Base-by-base conservation (phyloP, 2,797 vertebrate species). In the Tamandua tetradactyla region DNA sequence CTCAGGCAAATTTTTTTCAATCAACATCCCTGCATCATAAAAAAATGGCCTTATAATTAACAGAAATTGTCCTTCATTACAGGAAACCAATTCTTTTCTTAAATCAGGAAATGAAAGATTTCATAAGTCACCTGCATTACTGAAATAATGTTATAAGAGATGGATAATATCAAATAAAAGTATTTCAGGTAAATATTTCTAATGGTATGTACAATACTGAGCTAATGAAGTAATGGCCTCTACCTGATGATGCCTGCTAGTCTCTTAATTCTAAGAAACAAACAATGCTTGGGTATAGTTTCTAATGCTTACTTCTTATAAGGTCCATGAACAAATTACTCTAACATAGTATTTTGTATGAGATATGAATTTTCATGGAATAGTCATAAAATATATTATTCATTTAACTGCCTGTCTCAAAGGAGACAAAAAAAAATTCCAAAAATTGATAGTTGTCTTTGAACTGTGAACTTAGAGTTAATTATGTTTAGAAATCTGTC, bases 1-100 rank as follows among this genome's bases (percentile, higher is more conserved):
- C 37, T 55, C 5, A 3, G n/a, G 27, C 11, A 25, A 91, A 49
- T 91, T 92, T 32, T 30, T 87, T 91, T 37, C 32, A 90, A 66
- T 81, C 23, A 74, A 64, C 6, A 87, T 76, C n/a, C 2, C 30
- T 37, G 78, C 12, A 12, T 74, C 25, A 96, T 57, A 55, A 87
- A 91, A 87, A 91, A 71, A 85, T 93, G 7, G 35, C 2, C 15
- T 85, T 82, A 76, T 57, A 79, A 78, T 86, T 87, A 62, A 59
- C 37, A 93, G 10, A 69, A 72, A 76, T 74, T 84, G 82, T 84
- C 90, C 17, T 83, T 93, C 37, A 81, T 23, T 78, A 25, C 7
- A 49, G 8, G 11, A 84, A 71, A 76, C 42, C 23, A 66, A 57
- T 35, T 71, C 6, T 87, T 82, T 64, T 47, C 0, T 22, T 15